phyloP scores from a whole-genome alignment of 2,888 invertebrate genomes.

The Meta bourneti region DNA sequence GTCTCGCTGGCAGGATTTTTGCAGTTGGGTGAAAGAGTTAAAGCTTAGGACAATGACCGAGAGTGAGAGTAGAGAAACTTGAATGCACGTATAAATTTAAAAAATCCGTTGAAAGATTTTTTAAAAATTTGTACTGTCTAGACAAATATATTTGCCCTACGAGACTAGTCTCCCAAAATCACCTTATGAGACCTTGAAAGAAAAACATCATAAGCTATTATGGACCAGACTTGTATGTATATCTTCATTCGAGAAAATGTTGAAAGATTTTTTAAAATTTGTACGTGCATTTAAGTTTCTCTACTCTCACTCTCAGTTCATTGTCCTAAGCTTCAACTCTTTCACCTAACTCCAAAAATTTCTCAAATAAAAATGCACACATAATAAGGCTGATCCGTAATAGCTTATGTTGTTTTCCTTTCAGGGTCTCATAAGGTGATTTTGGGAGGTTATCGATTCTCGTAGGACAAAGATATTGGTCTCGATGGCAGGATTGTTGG shows the following conservation, averaged over 20 bases:
- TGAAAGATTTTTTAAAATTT: not conserved
- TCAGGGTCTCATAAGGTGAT: slow-evolving; percentile 40
- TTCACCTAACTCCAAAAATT: not conserved
- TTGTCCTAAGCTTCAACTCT: not conserved
- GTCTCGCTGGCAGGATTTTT: slow-evolving; percentile 1
- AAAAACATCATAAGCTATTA: slow-evolving; percentile 39
- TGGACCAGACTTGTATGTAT: not conserved
- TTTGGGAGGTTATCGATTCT: slow-evolving; percentile 14
- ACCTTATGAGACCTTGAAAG: slow-evolving; percentile 47
- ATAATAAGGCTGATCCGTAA: not conserved
- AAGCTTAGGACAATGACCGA: not conserved
- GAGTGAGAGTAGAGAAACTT: not conserved
- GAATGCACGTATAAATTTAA: not conserved
- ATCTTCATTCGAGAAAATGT: not conserved
- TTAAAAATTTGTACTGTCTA: too few relatives aligned
- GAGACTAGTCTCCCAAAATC: slow-evolving; percentile 28
- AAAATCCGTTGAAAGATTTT: too few relatives aligned
- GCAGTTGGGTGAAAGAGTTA: slow-evolving; percentile 17
- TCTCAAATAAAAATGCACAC: not conserved
- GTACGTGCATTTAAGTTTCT: not conserved
- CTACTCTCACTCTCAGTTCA: not conserved
- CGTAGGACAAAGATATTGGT: slow-evolving; percentile 43
- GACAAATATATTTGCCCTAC: slow-evolving; percentile 41
- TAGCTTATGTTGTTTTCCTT: slow-evolving; percentile 50
- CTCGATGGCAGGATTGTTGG: not conserved